Conservation (phyloP, 2,888 invertebrate genomes). For the Pogonocherus hispidulus region DNA sequence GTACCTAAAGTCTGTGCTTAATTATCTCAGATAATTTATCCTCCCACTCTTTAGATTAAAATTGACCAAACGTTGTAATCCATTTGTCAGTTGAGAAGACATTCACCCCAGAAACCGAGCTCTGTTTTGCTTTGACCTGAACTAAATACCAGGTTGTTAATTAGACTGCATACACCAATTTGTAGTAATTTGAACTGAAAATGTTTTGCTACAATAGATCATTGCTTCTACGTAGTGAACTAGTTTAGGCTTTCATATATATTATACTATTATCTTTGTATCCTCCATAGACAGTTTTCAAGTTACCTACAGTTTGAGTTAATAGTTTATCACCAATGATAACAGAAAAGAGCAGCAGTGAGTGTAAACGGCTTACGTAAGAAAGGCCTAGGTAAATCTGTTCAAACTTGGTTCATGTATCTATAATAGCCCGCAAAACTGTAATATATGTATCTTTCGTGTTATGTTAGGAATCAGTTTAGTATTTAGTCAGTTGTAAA, state of each 20-base stretch:
- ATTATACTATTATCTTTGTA: too few species aligned
- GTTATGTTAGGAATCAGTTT: too few species aligned
- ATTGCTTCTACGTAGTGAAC: not conserved
- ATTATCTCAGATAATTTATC: not conserved
- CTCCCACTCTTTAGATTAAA: not conserved
- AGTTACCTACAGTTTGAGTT: too few species aligned
- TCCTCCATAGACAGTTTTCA: too few species aligned
- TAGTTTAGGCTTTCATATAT: not conserved
- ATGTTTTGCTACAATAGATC: not conserved
- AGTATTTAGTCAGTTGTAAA: too few species aligned
- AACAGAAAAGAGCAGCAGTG: too few species aligned
- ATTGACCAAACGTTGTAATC: not conserved
- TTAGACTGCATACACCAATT: not conserved
- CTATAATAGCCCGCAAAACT: too few species aligned
- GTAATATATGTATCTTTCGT: too few species aligned
- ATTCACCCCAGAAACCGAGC: slow-evolving; percentile 3
- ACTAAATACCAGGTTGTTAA: not conserved
- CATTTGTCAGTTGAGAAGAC: slow-evolving; percentile 6
- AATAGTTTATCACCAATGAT: too few species aligned
- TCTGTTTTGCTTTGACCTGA: not conserved
- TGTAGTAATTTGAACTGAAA: slow-evolving; percentile 1
- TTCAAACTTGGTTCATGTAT: too few species aligned
- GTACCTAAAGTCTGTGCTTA: not conserved
- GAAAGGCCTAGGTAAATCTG: too few species aligned
- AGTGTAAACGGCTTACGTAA: too few species aligned